phyloP scores from a whole-genome alignment of 2,888 invertebrate species.

The Idaea biselata region DNA sequence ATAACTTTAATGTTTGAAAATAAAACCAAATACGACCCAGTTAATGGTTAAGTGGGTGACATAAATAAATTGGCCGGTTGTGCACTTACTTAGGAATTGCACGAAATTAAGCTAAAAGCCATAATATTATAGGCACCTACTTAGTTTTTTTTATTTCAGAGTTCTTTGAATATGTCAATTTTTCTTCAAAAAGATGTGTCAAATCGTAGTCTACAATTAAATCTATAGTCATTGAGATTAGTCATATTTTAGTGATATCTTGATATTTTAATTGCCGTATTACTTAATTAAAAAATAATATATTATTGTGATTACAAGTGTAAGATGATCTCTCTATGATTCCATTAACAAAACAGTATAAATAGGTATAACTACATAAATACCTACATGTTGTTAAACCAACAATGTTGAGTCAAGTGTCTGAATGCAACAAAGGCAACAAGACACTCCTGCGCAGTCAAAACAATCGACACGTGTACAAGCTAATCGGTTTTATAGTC shows the following conservation, averaged over 20 bases:
- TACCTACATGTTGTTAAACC: background rate
- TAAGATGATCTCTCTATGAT: background rate
- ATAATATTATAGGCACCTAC: too few relatives aligned
- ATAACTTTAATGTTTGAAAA: background rate
- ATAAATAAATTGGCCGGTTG: background rate
- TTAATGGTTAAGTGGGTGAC: background rate
- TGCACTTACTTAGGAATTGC: background rate
- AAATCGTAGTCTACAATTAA: too few relatives aligned
- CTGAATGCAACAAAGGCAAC: conserved; percentile 25
- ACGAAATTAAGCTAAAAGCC: background rate
- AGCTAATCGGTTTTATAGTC: conserved; percentile 14
- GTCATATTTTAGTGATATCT: too few relatives aligned
- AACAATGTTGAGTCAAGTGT: conserved; percentile 20
- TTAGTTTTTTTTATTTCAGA: too few relatives aligned
- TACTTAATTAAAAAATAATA: too few relatives aligned
- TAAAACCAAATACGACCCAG: background rate
- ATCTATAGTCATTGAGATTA: too few relatives aligned
- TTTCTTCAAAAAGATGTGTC: too few relatives aligned
- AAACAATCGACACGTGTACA: conserved; percentile 46
- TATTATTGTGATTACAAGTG: too few relatives aligned
- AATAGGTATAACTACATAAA: background rate
- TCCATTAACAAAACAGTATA: background rate
- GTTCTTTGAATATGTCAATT: too few relatives aligned
- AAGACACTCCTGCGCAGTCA: conserved; percentile 41
- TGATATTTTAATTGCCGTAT: too few relatives aligned